Conservation (phyloP, 2,797 vertebrate genomes). For the Fistularia tabacaria region DNA sequence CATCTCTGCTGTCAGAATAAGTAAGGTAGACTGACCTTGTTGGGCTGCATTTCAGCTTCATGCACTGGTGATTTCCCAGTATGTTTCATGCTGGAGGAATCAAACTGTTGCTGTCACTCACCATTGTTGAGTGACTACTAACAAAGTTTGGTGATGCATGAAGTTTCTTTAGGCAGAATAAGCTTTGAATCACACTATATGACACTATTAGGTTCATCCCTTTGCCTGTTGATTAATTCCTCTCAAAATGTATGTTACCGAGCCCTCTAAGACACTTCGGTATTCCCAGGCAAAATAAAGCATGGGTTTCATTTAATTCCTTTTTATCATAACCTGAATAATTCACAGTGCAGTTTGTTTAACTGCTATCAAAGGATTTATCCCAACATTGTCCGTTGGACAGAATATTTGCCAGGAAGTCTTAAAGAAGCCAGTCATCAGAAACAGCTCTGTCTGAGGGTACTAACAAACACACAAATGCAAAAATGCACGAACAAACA, state of each 20-base stretch:
- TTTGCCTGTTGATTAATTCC: not conserved
- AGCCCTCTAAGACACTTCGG: not conserved
- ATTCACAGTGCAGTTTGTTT: conserved; percentile 7
- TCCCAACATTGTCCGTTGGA: conserved; percentile 13
- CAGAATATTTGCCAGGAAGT: conserved; percentile 15
- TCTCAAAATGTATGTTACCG: not conserved
- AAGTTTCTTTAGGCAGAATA: conserved; percentile 10
- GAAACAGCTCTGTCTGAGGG: conserved; percentile 1
- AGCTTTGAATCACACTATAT: conserved; percentile 7
- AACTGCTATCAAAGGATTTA: not conserved
- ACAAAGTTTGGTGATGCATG: conserved; percentile 14
- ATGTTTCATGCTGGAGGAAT: conserved; percentile 14
- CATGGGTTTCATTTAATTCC: not conserved
- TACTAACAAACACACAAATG: not conserved
- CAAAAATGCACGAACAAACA: not conserved
- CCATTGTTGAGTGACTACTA: conserved; percentile 29
- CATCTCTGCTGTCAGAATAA: conserved; percentile 35
- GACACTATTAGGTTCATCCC: conserved; percentile 3
- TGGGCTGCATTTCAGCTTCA: conserved; percentile 34
- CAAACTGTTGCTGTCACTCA: conserved; percentile 25
- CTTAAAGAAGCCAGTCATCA: conserved; percentile 19
- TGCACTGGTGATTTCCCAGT: conserved; percentile 13
- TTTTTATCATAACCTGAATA: not conserved
- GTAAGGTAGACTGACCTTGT: conserved; percentile 34
- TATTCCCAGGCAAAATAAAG: not conserved